Evolutionary conservation across 2,797 vertebrate genomes (phyloP).

Genomic region (Coracias cyanogaster): DNA sequence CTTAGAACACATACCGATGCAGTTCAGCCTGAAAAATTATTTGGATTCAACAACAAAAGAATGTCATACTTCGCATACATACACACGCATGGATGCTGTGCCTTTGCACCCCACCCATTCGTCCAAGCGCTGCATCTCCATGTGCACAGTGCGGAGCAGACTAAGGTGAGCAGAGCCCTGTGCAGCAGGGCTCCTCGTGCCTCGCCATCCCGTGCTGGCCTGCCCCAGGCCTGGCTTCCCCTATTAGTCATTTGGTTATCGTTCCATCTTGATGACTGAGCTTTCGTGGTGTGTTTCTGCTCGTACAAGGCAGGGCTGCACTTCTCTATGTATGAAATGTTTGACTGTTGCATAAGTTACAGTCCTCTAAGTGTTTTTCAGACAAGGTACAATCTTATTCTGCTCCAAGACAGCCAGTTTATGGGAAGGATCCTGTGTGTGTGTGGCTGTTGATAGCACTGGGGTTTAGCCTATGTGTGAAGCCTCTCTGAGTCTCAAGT

Average conservation of each 20-base stretch:
- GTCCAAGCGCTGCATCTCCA: neutral
- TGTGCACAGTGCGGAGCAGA: fast-evolving
- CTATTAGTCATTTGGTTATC: fast-evolving
- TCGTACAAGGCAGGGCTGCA: neutral
- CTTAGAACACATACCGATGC: neutral
- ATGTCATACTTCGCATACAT: fast-evolving
- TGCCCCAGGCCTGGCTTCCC: fast-evolving
- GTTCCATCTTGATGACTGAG: fast-evolving
- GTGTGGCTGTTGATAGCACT: neutral
- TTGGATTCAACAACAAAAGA: neutral
- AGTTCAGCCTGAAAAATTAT: neutral
- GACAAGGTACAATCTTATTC: neutral
- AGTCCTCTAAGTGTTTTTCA: neutral
- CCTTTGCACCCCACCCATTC: fast-evolving
- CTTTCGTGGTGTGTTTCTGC: neutral
- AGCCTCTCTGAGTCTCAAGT: neutral
- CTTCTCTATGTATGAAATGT: fast-evolving
- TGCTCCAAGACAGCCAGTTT: fast-evolving
- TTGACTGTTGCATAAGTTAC: fast-evolving
- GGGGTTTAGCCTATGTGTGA: neutral
- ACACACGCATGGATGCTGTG: fast-evolving
- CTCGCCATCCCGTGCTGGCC: neutral
- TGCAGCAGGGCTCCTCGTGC: neutral
- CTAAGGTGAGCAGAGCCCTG: fast-evolving
- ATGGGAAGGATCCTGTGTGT: neutral